Base-by-base conservation (phyloP, 2,113 vertebrate genomes). In the Perognathus longimembris region DNA sequence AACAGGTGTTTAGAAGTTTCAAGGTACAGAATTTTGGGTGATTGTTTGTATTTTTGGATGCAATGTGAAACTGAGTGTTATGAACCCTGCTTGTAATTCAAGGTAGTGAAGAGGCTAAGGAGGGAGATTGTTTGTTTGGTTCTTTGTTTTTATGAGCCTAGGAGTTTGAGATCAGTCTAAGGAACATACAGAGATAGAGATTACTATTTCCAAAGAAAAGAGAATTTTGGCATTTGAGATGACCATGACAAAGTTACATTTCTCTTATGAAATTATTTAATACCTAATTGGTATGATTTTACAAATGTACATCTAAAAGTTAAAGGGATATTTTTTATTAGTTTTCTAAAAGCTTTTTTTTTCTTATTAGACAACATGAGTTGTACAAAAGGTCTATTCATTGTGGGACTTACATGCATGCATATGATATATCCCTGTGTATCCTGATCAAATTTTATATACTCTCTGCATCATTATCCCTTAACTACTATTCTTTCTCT, bases 231-330 rank as follows among this genome's bases (percentile, higher is more conserved):
- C 26, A 74, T 83, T 89, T 94, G 21, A 84, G 24, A 77, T 3
- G 64, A 57, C 67, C 50, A 71, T 26, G 1, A 77, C 77, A 21
- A 54, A 28, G 92, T 81, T 34, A 67, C 45, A 73, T 80, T 79
- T 94, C 11, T 81, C 38, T 69, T 57, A 32, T n/a, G 80, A 86
- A 85, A 95, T 38, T 54, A 8, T 40, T 84, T 78, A 70, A 45
- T 76, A 21, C 3, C 14, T 40, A 61, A 2, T 81, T 1, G 17
- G 12, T 54, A 70, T 38, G 7, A 36, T 63, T 78, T 92, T 73
- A 28, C 26, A 75, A 66, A 95, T 32, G 50, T 78, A 71, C 54
- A 45, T 17, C 70, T 38, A 67, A 66, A 34, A 32, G 17, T 94
- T 90, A 61, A 91, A 80, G 24, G n/a, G 1, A 86, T 0, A 71